phyloP scores from a whole-genome alignment of 2,888 invertebrate species.

The Parnassius glacialis region DNA sequence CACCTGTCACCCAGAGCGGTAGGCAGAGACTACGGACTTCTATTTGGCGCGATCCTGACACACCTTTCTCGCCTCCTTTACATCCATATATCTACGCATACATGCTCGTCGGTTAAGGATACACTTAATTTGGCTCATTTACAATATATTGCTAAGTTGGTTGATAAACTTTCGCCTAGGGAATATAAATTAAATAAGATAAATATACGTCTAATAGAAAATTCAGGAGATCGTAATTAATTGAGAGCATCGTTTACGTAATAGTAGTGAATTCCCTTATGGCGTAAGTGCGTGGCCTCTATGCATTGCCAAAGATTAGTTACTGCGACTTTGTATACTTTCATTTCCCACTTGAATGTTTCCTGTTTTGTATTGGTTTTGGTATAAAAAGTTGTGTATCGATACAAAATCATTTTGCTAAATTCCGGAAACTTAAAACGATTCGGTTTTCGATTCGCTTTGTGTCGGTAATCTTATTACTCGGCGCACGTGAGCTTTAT shows the following conservation, averaged over 20 bases:
- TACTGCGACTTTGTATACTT: slow-evolving; percentile 33
- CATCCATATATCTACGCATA: too few species aligned
- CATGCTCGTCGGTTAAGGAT: too few species aligned
- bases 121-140: too few species aligned
- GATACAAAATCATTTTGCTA: slow-evolving; percentile 42
- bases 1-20: too few species aligned
- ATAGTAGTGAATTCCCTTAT: background rate
- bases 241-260: slow-evolving; percentile 29
- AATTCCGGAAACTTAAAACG: slow-evolving; percentile 67
- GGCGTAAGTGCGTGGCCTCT: slow-evolving; percentile 32
- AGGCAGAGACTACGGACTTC: too few species aligned
- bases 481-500: slow-evolving; percentile 70
- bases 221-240: slow-evolving; percentile 52
- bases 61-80: too few species aligned
- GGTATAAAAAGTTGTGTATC: slow-evolving; percentile 46
- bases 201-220: slow-evolving; percentile 58
- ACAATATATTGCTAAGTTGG: too few species aligned
- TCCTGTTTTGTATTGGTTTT: slow-evolving; percentile 47
- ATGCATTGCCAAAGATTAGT: slow-evolving; percentile 53
- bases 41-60: too few species aligned
- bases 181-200: slow-evolving; percentile 7
- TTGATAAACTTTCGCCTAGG: too few species aligned
- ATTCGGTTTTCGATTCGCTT: slow-evolving; percentile 49
- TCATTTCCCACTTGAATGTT: slow-evolving; percentile 48
- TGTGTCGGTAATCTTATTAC: slow-evolving; percentile 66